These are phyloP conservation scores for Synanthedon myopaeformis DNA, from an alignment of 2,888 invertebrate genomes.

Conservation along the genomic window DNA sequence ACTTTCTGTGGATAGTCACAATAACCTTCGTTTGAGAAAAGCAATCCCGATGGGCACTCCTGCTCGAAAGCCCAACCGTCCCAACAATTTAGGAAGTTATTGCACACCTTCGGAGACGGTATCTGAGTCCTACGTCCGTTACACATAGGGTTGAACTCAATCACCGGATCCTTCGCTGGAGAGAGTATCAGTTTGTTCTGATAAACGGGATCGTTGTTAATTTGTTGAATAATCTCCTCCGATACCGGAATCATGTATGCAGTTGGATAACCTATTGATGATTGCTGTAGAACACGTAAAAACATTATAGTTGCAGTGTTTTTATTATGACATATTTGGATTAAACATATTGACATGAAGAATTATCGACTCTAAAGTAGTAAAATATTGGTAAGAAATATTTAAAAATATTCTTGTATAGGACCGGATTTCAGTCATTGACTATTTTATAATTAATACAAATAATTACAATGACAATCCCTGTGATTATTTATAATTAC, in stretches of 20 bases:
- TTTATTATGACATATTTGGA: no score
- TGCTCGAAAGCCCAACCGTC: slow-evolving; percentile 76
- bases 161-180: slow-evolving; percentile 32
- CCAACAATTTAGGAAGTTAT: slow-evolving; percentile 79
- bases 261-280: slow-evolving; percentile 25
- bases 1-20: slow-evolving; percentile 77
- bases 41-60: slow-evolving; percentile 71
- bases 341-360: no score
- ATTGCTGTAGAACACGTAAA: slow-evolving; percentile 15
- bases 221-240: slow-evolving; percentile 43
- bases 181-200: slow-evolving; percentile 40
- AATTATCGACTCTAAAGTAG: no score
- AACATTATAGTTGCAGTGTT: no score
- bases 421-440: no score
- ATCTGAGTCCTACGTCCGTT: slow-evolving; percentile 71
- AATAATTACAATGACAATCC: no score
- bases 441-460: no score
- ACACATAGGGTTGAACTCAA: slow-evolving; percentile 46
- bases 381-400: no score
- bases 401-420: no score
- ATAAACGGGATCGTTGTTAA: slow-evolving; percentile 40
- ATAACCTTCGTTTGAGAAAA: slow-evolving; percentile 71
- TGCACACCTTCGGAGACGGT: slow-evolving; percentile 69
- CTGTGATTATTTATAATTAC: no score
- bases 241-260: slow-evolving; percentile 55